Conservation (phyloP, 2,113 vertebrate genomes). For the Emydura subglobosa region DNA sequence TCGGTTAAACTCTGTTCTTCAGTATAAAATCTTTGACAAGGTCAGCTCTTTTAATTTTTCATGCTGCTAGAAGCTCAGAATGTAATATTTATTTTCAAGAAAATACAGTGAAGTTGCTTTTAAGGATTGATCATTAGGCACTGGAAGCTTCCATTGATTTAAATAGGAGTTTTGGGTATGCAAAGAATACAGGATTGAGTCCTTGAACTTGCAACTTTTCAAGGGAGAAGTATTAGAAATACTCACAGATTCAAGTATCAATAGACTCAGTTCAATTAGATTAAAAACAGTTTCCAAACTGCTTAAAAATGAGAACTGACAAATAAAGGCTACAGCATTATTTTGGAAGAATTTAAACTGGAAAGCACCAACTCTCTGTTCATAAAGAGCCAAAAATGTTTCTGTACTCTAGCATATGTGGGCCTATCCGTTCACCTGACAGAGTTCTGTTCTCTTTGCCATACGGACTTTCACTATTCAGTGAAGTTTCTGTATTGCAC, state of each 20-base stretch:
- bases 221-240: not conserved
- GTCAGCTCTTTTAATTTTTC: not conserved
- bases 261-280: not conserved
- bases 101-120: not conserved
- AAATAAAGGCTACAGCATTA: not conserved
- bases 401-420: not conserved
- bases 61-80: not conserved
- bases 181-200: not conserved
- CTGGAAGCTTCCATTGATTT: not conserved
- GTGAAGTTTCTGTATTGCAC: not conserved
- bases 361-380: not conserved
- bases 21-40: not conserved
- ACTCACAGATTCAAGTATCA: not conserved
- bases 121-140: not conserved
- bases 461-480: not conserved
- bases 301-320: not conserved
- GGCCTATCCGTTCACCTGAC: not conserved
- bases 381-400: not conserved
- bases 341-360: not conserved
- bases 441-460: not conserved
- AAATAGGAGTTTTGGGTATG: not conserved
- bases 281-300: not conserved
- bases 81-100: not conserved
- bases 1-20: not conserved
- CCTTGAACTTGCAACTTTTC: not conserved